Evolutionary conservation across 2,113 vertebrate genomes (phyloP), one percentile per base, ranked within the genome.

Genomic region (Willisornis vidua): DNA sequence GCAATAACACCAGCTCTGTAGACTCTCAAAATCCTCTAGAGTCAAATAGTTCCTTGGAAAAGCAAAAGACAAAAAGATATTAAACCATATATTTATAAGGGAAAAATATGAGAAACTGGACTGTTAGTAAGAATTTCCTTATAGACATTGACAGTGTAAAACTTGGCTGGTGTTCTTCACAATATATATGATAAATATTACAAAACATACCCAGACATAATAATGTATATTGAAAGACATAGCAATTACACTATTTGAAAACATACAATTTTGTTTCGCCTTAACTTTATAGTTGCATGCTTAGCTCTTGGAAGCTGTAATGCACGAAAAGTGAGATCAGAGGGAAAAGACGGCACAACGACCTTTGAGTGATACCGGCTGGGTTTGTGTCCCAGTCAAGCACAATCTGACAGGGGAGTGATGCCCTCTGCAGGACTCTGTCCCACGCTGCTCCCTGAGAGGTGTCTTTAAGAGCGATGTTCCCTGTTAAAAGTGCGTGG

Each of bases 341-440:
- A 66, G 57, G 17, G 20, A 43, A 3, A 25, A 2, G 10, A 26
- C 9, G 9, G 12, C 2, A 5, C 18, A 48, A 29, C 37, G 52
- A 43, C 12, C 18, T 66, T 58, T 26, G 7, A 5, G 2, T 58
- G 29, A 6, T 29, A n/a, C 7, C 1, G 3, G 54, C 22, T 24
- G 55, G 31, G n/a, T 67, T 82, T 41, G 68, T 31, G 73, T 6
- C 16, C 31, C 39, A 3, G 14, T 19, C 5, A 8, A 10, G 25
- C 31, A 70, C 65, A 11, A 16, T 79, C 37, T 51, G 24, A 10
- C 26, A 68, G 81, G n/a, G 28, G 12, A 63, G 41, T n/a, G 52
- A 74, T 97, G 93, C 94, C 97, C 93, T 94, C 96, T 96, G 37
- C 76, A 87, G 93, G 86, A 51, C 19, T 62, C 8, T 35, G 37